These are phyloP conservation scores for Sciurus niger DNA, from an alignment of 2,113 vertebrate genomes.

Conservation along the genomic window DNA sequence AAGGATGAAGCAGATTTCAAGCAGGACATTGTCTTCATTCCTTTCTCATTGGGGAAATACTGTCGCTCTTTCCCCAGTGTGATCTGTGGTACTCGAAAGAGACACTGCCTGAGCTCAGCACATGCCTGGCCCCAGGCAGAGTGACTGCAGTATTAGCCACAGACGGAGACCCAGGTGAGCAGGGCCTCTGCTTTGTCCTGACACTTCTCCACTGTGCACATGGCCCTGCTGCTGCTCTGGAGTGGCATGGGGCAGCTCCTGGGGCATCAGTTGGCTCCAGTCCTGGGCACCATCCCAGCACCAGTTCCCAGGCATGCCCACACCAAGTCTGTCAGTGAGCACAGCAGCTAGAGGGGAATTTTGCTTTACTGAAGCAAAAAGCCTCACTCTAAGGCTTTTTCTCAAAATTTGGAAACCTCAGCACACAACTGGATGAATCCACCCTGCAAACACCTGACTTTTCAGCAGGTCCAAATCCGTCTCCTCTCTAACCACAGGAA, in stretches of 20 bases:
- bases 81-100: constrained; percentile 33
- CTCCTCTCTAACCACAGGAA: neutral
- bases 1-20: constrained; percentile 51
- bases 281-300: neutral
- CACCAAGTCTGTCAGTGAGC: neutral
- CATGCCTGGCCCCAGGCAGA: constrained; percentile 30
- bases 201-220: neutral
- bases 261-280: fast-evolving
- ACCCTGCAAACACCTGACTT: fast-evolving
- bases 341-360: neutral
- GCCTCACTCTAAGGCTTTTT: neutral
- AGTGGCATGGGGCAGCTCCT: neutral
- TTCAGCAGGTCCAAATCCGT: neutral
- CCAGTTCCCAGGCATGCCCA: neutral
- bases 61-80: constrained; percentile 4
- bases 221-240: neutral
- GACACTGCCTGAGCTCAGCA: constrained; percentile 29
- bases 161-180: neutral
- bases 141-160: neutral
- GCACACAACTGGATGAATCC: neutral
- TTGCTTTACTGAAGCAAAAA: neutral
- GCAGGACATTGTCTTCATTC: neutral
- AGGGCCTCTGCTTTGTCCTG: constrained; percentile 52
- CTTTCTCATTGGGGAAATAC: constrained; percentile 46
- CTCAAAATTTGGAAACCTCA: neutral